A percentile compares a stretch with the other conserved stretches of the same genome.
These are phyloP conservation scores for Leuctra nigra DNA, from an alignment of 2,888 invertebrate genomes.

Conservation along the genomic window DNA sequence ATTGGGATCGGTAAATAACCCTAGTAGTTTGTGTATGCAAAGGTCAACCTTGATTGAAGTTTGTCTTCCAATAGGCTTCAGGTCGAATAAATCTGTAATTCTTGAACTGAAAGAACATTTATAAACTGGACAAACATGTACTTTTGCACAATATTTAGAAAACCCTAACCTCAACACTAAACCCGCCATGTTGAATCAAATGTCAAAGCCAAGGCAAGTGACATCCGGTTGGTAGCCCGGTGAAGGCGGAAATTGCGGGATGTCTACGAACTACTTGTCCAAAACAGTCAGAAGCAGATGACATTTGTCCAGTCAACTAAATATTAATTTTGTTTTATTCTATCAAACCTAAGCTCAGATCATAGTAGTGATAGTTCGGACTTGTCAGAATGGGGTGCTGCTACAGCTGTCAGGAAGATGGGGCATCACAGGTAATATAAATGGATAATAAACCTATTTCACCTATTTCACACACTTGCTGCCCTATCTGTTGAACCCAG, in stretches of 20 bases:
- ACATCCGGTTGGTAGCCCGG: too few relatives aligned
- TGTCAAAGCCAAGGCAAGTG: too few relatives aligned
- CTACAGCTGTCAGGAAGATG: slow-evolving; percentile 66
- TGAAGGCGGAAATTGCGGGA: too few relatives aligned
- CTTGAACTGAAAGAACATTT: background rate
- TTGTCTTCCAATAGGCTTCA: slow-evolving; percentile 14
- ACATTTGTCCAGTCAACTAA: background rate
- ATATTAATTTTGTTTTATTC: too few relatives aligned
- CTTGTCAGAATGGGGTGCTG: slow-evolving; percentile 61
- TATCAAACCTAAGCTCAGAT: too few relatives aligned
- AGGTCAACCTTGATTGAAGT: slow-evolving; percentile 10
- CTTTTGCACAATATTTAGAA: background rate
- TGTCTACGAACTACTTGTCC: background rate
- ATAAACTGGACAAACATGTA: background rate
- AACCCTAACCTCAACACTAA: background rate
- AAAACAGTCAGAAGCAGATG: background rate
- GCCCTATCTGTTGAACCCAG: too few relatives aligned
- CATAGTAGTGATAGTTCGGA: too few relatives aligned
- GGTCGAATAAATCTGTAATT: background rate
- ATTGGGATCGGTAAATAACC: too few relatives aligned
- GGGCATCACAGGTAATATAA: slow-evolving; percentile 62
- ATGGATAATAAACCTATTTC: too few relatives aligned
- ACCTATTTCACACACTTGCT: too few relatives aligned
- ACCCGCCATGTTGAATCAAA: background rate
- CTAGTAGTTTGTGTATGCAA: too few relatives aligned